Evolutionary conservation across 2,113 vertebrate genomes (phyloP).

Genomic region (Cricetomys ansorgei): DNA sequence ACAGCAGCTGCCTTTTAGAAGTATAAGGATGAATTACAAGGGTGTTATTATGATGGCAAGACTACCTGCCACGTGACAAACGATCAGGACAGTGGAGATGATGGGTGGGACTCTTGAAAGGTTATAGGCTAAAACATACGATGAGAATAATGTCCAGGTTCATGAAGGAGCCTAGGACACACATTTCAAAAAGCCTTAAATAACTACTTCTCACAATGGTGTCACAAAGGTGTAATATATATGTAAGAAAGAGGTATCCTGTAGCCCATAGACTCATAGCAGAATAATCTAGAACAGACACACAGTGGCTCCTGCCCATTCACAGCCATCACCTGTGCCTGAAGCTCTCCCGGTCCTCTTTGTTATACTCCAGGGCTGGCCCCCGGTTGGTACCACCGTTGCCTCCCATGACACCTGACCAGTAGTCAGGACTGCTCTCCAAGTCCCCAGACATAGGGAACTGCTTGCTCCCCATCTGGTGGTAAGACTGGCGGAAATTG

Average conservation of each 20-base stretch:
- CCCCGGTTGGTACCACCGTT: slow-evolving; percentile 83
- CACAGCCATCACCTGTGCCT: slow-evolving; percentile 82
- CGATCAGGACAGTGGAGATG: neutral
- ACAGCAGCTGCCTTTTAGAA: neutral
- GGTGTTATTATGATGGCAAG: neutral
- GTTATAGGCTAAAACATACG: neutral
- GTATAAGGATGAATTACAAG: neutral
- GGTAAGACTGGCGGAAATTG: slow-evolving; percentile 93
- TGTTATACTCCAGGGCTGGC: slow-evolving; percentile 85
- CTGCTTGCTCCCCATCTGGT: slow-evolving; percentile 92
- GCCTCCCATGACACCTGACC: slow-evolving; percentile 85
- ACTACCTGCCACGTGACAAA: neutral
- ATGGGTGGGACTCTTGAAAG: neutral
- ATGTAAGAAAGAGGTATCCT: neutral
- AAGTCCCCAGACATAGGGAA: slow-evolving; percentile 91
- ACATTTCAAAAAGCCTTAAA: neutral
- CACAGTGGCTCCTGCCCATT: neutral
- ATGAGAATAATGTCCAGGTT: neutral
- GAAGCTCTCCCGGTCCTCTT: slow-evolving; percentile 86
- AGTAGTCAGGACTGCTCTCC: slow-evolving; percentile 87
- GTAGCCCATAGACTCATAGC: rapidly evolving
- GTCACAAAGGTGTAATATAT: neutral
- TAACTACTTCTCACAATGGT: neutral
- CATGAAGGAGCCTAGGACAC: neutral
- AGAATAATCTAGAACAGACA: neutral